A percentile compares a stretch with the other conserved stretches of the same genome.
Evolutionary conservation across 2,113 vertebrate genomes (phyloP).

Genomic region (Heterochromis multidens): DNA sequence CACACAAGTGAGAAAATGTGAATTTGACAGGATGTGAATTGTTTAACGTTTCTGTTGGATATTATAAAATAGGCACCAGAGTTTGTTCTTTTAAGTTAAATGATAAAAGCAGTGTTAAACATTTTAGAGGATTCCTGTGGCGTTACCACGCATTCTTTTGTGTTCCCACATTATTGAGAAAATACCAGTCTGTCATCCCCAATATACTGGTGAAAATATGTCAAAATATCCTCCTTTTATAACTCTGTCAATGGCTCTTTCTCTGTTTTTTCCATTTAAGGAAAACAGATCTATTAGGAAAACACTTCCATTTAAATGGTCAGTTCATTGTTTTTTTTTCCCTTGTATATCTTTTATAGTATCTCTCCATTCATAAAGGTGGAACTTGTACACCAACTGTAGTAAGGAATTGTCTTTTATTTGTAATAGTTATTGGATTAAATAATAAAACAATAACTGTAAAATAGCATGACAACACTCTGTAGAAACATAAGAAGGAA

Average conservation of each 20-base stretch:
- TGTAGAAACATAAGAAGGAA: neutral
- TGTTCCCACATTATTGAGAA: neutral
- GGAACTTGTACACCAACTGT: neutral
- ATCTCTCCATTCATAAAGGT: neutral
- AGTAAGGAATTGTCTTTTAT: neutral
- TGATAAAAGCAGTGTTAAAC: neutral
- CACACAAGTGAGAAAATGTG: neutral
- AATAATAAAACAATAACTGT: neutral
- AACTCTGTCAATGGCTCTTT: neutral
- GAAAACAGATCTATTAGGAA: neutral
- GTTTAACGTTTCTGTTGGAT: neutral
- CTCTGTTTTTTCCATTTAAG: neutral
- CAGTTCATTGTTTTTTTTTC: neutral
- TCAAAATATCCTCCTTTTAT: neutral
- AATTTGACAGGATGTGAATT: neutral
- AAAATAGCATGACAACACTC: neutral
- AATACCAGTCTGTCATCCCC: neutral
- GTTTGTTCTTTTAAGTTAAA: neutral
- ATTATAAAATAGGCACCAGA: neutral
- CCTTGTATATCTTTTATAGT: too few relatives aligned
- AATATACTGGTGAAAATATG: neutral
- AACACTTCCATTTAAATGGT: neutral
- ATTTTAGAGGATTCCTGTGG: neutral
- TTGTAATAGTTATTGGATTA: neutral
- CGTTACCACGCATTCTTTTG: neutral